A percentile compares a stretch with the other conserved stretches of the same genome.
Conservation (phyloP, 2,113 vertebrate species). For the Nyctereutes procyonoides region DNA sequence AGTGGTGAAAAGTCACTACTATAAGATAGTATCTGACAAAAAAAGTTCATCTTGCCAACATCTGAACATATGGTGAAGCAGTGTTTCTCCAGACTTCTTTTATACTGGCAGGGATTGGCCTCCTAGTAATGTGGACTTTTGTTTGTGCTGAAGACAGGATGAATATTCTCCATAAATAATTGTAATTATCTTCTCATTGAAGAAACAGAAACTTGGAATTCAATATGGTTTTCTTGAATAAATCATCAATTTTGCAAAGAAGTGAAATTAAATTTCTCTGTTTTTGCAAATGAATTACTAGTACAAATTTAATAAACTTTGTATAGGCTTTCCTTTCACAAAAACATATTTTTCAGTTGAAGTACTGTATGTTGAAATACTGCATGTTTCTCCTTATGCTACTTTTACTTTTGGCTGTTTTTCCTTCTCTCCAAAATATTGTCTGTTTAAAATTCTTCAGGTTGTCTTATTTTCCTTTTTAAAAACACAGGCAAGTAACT, state of each 20-base stretch:
- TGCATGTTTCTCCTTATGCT: not conserved
- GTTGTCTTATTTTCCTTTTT: not conserved
- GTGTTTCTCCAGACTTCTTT: constrained; percentile 76
- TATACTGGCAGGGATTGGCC: not conserved
- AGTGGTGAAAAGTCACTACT: constrained; percentile 63
- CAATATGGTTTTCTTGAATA: constrained; percentile 40
- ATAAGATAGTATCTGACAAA: constrained; percentile 73
- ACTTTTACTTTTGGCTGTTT: not conserved
- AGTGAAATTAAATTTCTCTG: constrained; percentile 49
- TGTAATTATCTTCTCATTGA: constrained; percentile 54
- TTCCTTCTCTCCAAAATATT: constrained; percentile 1
- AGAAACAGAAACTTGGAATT: constrained; percentile 62
- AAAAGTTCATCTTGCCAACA: constrained; percentile 63
- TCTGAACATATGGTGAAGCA: constrained; percentile 75
- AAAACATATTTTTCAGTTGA: not conserved
- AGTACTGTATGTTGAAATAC: not conserved
- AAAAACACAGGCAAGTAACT: not conserved
- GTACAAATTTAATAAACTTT: constrained; percentile 42
- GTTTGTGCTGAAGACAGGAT: constrained; percentile 53
- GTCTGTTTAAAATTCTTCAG: not conserved
- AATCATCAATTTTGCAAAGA: constrained; percentile 58
- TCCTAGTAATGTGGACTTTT: constrained; percentile 68
- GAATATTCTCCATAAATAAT: constrained; percentile 54
- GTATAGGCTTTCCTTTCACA: not conserved
- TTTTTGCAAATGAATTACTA: constrained; percentile 29